A percentile compares a stretch with the other conserved stretches of the same genome.
These are phyloP conservation scores for Drepana falcataria DNA, from an alignment of 2,888 invertebrate species.

Conservation along the genomic window DNA sequence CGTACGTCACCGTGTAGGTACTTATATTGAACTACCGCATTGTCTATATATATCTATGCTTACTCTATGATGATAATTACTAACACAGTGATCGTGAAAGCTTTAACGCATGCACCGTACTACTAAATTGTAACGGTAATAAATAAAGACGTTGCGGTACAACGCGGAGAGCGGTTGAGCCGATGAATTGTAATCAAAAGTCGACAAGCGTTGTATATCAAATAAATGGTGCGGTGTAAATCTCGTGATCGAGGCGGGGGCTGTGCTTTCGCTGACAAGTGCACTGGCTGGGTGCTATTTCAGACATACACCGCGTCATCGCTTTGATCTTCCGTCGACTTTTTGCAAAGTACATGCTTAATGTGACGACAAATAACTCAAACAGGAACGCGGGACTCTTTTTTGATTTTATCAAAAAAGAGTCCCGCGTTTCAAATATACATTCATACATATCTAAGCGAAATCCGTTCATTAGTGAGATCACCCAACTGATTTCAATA, in stretches of 20 bases:
- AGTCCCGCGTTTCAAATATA: no score
- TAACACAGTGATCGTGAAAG: constrained; percentile 15
- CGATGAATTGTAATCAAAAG: constrained; percentile 5
- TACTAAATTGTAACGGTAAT: not conserved
- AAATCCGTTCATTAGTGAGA: constrained; percentile 70
- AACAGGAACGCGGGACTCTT: constrained; percentile 58
- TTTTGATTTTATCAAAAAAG: constrained; percentile 60
- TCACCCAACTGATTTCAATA: constrained; percentile 42
- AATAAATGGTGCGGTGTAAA: constrained; percentile 19
- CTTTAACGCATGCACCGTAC: constrained; percentile 7
- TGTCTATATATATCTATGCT: constrained; percentile 46
- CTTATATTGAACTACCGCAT: constrained; percentile 36
- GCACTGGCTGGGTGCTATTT: constrained; percentile 59
- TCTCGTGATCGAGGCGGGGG: constrained; percentile 19
- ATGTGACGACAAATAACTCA: constrained; percentile 77
- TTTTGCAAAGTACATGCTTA: constrained; percentile 71
- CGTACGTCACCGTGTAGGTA: constrained; percentile 10
- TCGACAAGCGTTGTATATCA: constrained; percentile 11
- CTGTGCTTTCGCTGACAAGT: constrained; percentile 37
- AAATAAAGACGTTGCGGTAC: not conserved
- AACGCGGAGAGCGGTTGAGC: constrained; percentile 3
- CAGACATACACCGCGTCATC: constrained; percentile 60
- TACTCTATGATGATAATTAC: constrained; percentile 27
- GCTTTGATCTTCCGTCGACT: constrained; percentile 69
- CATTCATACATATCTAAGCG: constrained; percentile 26